Evolutionary conservation across 2,113 vertebrate species (phyloP), one percentile per base, ranked within the genome.

Genomic region (Paedocypris sp.): DNA sequence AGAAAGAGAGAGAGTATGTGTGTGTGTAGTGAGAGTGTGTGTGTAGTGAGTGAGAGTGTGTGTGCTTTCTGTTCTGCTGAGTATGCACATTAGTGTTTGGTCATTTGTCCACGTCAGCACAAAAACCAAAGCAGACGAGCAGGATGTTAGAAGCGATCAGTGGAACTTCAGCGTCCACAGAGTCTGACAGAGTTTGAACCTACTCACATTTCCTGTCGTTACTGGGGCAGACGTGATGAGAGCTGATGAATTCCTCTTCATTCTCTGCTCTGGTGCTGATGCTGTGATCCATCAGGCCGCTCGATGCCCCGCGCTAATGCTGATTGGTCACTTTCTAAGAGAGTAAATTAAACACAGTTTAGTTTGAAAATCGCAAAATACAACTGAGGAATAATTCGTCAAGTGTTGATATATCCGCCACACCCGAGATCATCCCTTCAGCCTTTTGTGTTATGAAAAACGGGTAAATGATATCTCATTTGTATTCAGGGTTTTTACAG

Each of bases 321-420:
- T 22, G 41, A 48, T 42, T 66, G 35, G 6, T 18, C 57, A 58
- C 52, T 23, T 18, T 45, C 33, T n/a, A n/a, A n/a, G 41, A 57
- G 58, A 47, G 36, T 62, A 53, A 59, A 66, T 67, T 52, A 58
- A 58, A 66, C 33, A 23, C 4, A 26, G 22, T 29, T 10, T 20
- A 19, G 22, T 28, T 20, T 28, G 45, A 47, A 28, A 8, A 28
- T 26, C 43, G 15, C 12, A 26, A 47, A 4, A 15, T 6, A 26
- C 2, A 15, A 10, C 12, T 4, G 23, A 15, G 45, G 7, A 47
- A 47, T 47, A 5, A 47, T 28, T 26, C 6, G 28, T 47, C 22
- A 8, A 1, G 6, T 28, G 45, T 16, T 47, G 23, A 47, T 26
- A 15, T 47, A 16, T 47, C n/a, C n/a, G n/a, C n/a, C n/a, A n/a